phyloP scores from a whole-genome alignment of 92 coral and sea anemone genomes.

The Isaurus tuberculatus region DNA sequence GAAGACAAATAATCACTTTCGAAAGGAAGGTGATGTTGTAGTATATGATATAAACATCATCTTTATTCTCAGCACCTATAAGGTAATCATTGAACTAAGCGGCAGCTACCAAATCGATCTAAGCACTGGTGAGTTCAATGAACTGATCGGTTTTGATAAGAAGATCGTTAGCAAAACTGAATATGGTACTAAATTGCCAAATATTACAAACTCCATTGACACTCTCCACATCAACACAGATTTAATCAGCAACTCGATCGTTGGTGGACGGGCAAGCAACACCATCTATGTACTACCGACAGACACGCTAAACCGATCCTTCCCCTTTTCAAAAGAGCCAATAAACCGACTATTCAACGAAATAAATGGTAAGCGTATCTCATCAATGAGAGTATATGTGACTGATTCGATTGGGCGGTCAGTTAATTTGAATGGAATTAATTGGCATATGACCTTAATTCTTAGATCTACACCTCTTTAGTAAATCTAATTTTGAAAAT shows the following conservation, averaged over 20 bases:
- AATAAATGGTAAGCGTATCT: conserved; percentile 3
- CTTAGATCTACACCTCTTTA: too few relatives aligned
- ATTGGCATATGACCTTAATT: conserved; percentile 44
- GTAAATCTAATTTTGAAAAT: too few relatives aligned
- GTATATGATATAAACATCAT: too few relatives aligned
- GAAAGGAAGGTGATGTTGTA: too few relatives aligned
- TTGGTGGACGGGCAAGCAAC: conserved; percentile 14
- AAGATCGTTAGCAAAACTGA: neutral
- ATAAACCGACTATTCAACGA: neutral
- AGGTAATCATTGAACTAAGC: too few relatives aligned
- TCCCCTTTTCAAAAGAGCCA: conserved; percentile 34
- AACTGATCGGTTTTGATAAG: too few relatives aligned
- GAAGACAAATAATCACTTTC: too few relatives aligned
- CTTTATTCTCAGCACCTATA: too few relatives aligned
- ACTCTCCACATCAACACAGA: conserved; percentile 23
- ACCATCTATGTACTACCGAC: conserved; percentile 43
- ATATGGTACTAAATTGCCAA: neutral
- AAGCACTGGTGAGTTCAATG: too few relatives aligned
- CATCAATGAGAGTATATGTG: conserved; percentile 43
- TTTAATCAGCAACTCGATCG: conserved; percentile 36
- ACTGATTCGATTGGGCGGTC: conserved; percentile 41
- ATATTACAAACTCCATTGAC: conserved; percentile 45
- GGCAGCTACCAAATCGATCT: too few relatives aligned
- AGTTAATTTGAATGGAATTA: conserved; percentile 15
- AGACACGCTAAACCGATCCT: conserved; percentile 6